These are phyloP conservation scores for Cygnus atratus DNA, from an alignment of 2,113 vertebrate species.

Conservation along the genomic window DNA sequence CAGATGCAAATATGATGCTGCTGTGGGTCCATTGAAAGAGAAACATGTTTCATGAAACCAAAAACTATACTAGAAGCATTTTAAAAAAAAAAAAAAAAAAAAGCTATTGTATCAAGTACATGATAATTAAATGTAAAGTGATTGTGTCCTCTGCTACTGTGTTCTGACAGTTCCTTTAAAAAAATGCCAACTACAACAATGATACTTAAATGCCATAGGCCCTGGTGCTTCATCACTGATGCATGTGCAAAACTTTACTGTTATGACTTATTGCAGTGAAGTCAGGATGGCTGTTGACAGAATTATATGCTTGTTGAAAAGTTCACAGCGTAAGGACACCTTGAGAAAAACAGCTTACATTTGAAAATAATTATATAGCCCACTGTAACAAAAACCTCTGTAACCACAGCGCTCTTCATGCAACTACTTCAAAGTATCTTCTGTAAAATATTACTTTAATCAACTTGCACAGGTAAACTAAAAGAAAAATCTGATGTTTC, in stretches of 20 bases:
- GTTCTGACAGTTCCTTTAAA: background rate
- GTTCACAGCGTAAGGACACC: background rate
- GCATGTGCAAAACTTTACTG: background rate
- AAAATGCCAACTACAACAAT: background rate
- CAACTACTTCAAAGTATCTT: background rate
- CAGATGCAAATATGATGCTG: background rate
- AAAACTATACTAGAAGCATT: background rate
- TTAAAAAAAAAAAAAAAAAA: background rate
- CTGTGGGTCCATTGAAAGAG: background rate
- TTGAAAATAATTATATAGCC: background rate
- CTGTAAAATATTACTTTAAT: background rate
- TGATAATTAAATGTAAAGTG: background rate
- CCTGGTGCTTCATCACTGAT: background rate
- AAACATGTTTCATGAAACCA: background rate
- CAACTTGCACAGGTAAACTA: background rate
- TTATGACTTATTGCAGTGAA: background rate
- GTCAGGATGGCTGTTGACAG: background rate
- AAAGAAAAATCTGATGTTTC: background rate
- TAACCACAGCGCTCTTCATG: background rate
- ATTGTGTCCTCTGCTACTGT: background rate
- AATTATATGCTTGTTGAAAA: constrained; percentile 3
- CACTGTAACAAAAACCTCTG: background rate
- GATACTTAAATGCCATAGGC: background rate
- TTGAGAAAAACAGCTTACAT: background rate
- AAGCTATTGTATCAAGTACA: background rate